Conservation (phyloP, 2,113 vertebrate species). For the Varanus komodoensis region DNA sequence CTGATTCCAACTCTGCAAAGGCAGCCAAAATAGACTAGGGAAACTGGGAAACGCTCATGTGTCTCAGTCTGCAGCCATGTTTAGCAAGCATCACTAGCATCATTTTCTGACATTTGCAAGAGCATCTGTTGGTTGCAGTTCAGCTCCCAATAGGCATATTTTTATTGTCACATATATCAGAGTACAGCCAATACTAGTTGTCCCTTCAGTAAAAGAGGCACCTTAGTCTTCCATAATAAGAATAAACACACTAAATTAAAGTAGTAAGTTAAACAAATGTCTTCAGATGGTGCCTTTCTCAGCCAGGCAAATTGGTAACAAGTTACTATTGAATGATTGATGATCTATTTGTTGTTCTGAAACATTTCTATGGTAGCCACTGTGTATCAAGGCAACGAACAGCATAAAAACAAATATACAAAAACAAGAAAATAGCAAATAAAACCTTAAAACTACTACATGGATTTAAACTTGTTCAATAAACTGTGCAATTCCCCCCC, state of each 20-base stretch:
- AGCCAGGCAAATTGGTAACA: not conserved
- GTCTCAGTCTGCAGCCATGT: not conserved
- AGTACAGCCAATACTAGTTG: not conserved
- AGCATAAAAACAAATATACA: not conserved
- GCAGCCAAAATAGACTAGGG: fast-evolving
- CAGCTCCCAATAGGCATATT: not conserved
- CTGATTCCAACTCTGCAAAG: not conserved
- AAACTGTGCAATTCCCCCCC: not conserved
- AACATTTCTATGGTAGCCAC: not conserved
- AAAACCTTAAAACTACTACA: not conserved
- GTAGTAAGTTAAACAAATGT: not conserved
- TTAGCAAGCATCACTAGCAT: not conserved
- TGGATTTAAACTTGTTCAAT: not conserved
- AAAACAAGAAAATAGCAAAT: not conserved
- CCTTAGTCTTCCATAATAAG: not conserved
- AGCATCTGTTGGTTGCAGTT: not conserved
- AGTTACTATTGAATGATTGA: not conserved
- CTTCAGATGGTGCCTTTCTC: not conserved
- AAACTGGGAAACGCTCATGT: not conserved
- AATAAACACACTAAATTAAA: not conserved
- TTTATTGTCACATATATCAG: not conserved
- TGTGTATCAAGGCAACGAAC: not conserved
- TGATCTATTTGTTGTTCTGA: not conserved
- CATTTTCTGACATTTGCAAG: not conserved
- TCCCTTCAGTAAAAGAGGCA: not conserved